Conservation (phyloP, 23 tunicate genomes). For the Halocynthia roretzi region DNA sequence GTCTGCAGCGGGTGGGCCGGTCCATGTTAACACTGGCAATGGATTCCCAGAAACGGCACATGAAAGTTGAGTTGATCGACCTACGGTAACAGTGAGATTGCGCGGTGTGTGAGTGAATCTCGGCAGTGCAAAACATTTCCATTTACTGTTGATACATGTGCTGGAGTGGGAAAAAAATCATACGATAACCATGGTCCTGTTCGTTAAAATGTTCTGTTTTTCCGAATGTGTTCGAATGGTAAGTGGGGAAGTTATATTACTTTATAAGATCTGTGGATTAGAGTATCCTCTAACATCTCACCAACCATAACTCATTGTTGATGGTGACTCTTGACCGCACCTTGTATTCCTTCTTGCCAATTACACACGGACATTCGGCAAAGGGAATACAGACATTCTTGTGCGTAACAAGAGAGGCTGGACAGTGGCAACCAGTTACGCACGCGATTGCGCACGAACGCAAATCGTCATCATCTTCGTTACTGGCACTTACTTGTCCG, state of each 20-base stretch:
- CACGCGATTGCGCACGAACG: constrained; percentile 54
- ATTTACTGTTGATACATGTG: constrained; percentile 54
- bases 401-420: constrained; percentile 39
- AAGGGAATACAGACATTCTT: constrained; percentile 31
- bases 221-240: too few relatives aligned
- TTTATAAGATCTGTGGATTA: too few relatives aligned
- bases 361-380: constrained; percentile 57
- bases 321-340: constrained; percentile 34
- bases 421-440: constrained; percentile 88
- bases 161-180: constrained; percentile 8
- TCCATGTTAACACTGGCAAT: constrained; percentile 56
- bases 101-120: constrained; percentile 36
- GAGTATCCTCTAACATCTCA: background rate
- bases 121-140: constrained; percentile 72
- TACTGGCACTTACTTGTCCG: constrained; percentile 6
- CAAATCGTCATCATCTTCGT: constrained; percentile 11
- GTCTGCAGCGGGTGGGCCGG: constrained; percentile 41
- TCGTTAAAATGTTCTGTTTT: too few relatives aligned
- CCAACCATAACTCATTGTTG: constrained; percentile 83
- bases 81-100: constrained; percentile 33
- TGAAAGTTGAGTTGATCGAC: constrained; percentile 27
- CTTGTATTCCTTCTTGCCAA: constrained; percentile 33
- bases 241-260: too few relatives aligned
- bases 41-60: constrained; percentile 79
- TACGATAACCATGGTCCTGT: background rate